Evolutionary conservation across 1,140 invertebrate genomes (phyloP).

Genomic region (Vanessa tameamea): DNA sequence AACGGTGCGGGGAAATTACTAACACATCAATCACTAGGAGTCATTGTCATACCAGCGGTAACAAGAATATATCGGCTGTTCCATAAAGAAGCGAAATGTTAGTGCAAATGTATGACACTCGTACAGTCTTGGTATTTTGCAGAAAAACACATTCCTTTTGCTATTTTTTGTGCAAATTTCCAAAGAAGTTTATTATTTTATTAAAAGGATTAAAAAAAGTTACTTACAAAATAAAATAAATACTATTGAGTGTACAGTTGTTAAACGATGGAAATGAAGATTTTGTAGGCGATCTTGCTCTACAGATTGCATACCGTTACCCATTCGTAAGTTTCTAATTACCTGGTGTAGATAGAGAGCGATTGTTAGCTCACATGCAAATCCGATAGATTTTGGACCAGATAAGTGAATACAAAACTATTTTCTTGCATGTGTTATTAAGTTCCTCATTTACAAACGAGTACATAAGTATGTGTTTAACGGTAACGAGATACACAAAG

Average conservation of each 20-base stretch:
- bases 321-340: slow-evolving; percentile 70
- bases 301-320: slow-evolving; percentile 68
- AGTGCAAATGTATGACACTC: slow-evolving; percentile 8
- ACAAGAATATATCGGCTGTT: slow-evolving; percentile 40
- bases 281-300: slow-evolving; percentile 44
- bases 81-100: slow-evolving; percentile 18
- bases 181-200: neutral
- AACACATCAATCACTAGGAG: slow-evolving; percentile 66
- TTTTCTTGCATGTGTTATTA: slow-evolving; percentile 28
- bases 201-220: neutral
- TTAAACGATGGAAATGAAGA: slow-evolving; percentile 36
- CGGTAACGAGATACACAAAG: slow-evolving; percentile 23
- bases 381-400: slow-evolving; percentile 58
- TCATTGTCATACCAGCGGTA: slow-evolving; percentile 66
- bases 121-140: neutral
- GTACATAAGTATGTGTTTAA: slow-evolving; percentile 25
- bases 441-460: slow-evolving; percentile 30
- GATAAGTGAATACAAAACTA: slow-evolving; percentile 50
- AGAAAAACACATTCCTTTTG: slow-evolving; percentile 1
- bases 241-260: slow-evolving; percentile 15
- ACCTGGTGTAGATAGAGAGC: slow-evolving; percentile 58
- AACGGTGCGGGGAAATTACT: slow-evolving; percentile 74
- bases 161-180: neutral
- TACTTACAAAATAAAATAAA: neutral
- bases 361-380: slow-evolving; percentile 71